A percentile compares a stretch with the other conserved stretches of the same genome.
Conservation (phyloP, 37 sponge, comb jelly and placozoan species). For the Diacarnus erythraeanus region DNA sequence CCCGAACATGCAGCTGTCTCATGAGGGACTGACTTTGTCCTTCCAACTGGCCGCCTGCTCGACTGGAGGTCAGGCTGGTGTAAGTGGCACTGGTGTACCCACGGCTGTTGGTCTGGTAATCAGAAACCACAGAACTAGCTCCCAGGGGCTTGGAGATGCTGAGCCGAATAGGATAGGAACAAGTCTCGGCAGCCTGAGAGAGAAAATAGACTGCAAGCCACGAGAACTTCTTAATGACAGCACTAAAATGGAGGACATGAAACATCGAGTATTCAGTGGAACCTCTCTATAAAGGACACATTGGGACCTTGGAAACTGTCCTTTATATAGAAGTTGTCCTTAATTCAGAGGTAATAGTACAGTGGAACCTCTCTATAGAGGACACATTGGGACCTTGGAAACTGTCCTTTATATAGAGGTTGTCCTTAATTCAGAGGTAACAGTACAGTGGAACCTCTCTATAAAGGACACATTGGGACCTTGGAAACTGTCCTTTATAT, state of each 20-base stretch:
- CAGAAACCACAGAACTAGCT: conserved; percentile 61
- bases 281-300: too few relatives aligned
- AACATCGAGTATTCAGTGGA: too few relatives aligned
- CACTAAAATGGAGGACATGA: conserved; percentile 18
- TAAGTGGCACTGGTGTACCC: not conserved
- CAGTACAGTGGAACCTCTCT: too few relatives aligned
- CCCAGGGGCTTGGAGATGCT: conserved; percentile 75
- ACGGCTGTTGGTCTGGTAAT: conserved; percentile 36
- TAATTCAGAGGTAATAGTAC: too few relatives aligned
- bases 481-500: too few relatives aligned
- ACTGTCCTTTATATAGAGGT: too few relatives aligned
- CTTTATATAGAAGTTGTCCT: too few relatives aligned
- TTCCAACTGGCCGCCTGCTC: not conserved
- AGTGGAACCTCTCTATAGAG: too few relatives aligned
- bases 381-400: too few relatives aligned
- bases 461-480: too few relatives aligned
- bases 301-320: too few relatives aligned
- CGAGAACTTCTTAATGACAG: conserved; percentile 47
- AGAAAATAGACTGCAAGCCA: conserved; percentile 61
- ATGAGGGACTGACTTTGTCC: conserved; percentile 10
- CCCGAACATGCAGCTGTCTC: conserved; percentile 38
- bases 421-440: too few relatives aligned
- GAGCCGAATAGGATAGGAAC: conserved; percentile 52
- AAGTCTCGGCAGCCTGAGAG: conserved; percentile 53
- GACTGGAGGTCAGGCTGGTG: not conserved